These are phyloP conservation scores for Dasypus novemcinctus DNA, from an alignment of 2,113 vertebrate species.

Conservation along the genomic window DNA sequence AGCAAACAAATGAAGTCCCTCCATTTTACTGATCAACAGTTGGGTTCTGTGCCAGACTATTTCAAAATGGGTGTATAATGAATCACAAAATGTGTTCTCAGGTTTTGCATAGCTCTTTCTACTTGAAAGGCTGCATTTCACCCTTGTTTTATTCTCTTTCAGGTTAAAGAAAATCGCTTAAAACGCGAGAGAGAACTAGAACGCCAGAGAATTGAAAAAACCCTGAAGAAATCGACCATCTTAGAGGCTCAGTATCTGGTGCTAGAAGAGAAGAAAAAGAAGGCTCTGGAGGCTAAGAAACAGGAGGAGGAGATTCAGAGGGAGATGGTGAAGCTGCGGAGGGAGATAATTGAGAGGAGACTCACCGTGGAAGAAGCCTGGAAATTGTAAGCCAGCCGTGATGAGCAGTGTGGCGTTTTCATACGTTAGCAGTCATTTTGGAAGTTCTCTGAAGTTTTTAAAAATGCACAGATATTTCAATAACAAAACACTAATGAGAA, in stretches of 20 bases:
- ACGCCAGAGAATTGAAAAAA: conserved; percentile 82
- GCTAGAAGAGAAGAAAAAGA: conserved; percentile 84
- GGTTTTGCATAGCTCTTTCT: background rate
- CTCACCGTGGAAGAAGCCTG: conserved; percentile 79
- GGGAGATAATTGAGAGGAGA: conserved; percentile 88
- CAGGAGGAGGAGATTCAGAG: conserved; percentile 89
- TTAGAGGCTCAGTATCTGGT: conserved; percentile 85
- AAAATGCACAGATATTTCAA: background rate
- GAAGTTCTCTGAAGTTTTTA: background rate
- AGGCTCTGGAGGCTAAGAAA: conserved; percentile 83
- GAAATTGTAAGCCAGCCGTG: conserved; percentile 83
- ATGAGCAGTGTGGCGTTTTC: background rate
- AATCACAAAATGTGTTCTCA: conserved; percentile 28
- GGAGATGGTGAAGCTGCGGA: conserved; percentile 91
- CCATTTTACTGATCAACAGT: background rate
- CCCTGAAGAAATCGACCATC: conserved; percentile 80
- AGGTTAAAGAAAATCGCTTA: conserved; percentile 92
- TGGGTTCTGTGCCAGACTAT: background rate
- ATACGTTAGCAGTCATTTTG: background rate
- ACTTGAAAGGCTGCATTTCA: conserved; percentile 32
- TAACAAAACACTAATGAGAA: conserved; percentile 6
- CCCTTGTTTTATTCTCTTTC: conserved; percentile 22
- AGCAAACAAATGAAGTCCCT: background rate
- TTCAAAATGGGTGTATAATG: conserved; percentile 14
- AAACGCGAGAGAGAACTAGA: conserved; percentile 85